Evolutionary conservation across 2,888 invertebrate genomes (phyloP).

Genomic region (Deilephila elpenor): DNA sequence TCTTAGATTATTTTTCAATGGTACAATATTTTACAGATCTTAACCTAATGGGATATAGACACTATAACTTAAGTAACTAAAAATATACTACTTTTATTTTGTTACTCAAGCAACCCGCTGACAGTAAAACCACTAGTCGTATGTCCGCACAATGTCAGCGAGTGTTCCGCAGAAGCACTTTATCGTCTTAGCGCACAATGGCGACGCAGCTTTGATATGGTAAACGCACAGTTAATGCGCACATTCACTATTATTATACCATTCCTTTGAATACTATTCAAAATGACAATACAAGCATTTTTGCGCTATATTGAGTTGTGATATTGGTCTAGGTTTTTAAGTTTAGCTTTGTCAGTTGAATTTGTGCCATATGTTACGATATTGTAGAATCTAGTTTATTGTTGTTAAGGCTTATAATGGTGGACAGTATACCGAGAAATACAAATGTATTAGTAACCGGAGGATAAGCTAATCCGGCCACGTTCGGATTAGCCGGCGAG

Average conservation of each 20-base stretch:
- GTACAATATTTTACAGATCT: too few species aligned
- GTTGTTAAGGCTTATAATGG: too few species aligned
- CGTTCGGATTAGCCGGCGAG: slow-evolving; percentile 14
- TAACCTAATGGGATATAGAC: too few species aligned
- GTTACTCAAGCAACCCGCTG: not conserved
- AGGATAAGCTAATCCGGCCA: not conserved
- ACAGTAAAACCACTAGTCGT: not conserved
- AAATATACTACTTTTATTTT: too few species aligned
- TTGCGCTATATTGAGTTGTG: not conserved
- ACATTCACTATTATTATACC: not conserved
- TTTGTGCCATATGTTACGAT: too few species aligned
- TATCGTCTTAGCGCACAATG: slow-evolving; percentile 28
- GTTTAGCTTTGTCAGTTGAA: not conserved
- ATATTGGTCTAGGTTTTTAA: not conserved
- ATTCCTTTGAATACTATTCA: not conserved
- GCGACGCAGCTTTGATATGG: slow-evolving; percentile 28
- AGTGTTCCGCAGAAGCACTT: slow-evolving; percentile 1
- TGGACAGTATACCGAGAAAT: too few species aligned
- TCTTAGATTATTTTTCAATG: too few species aligned
- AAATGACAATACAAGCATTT: not conserved
- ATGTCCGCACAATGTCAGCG: slow-evolving; percentile 7
- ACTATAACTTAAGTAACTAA: too few species aligned
- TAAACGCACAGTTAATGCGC: slow-evolving; percentile 18
- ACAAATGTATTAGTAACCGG: too few species aligned
- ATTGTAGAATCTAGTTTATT: too few species aligned